Evolutionary conservation across 2,113 vertebrate genomes (phyloP).

Genomic region (Sinocyclocheilus anshuiensis): DNA sequence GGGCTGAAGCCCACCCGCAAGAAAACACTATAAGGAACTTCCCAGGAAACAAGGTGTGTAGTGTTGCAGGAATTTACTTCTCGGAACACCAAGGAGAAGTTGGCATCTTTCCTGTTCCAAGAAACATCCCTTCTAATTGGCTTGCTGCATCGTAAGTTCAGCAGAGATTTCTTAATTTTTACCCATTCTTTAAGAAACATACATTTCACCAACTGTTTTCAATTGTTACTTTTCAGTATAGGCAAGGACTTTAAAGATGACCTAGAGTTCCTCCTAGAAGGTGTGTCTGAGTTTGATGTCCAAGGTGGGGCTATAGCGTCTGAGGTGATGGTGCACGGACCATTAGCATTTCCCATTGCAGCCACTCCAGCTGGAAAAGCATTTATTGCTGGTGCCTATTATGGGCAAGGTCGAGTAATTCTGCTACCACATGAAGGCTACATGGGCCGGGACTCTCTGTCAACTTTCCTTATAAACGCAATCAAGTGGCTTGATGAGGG

Average conservation of each 20-base stretch:
- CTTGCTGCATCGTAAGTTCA: conserved; percentile 80
- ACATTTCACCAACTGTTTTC: background rate
- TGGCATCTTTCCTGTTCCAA: conserved; percentile 75
- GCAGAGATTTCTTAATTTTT: background rate
- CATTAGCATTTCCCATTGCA: conserved; percentile 74
- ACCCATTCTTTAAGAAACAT: background rate
- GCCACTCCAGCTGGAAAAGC: conserved; percentile 49
- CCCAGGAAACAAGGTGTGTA: conserved; percentile 85
- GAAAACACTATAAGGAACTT: conserved; percentile 79
- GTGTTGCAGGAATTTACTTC: conserved; percentile 86
- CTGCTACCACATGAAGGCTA: conserved; percentile 69
- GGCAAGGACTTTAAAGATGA: conserved; percentile 75
- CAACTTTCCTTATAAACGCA: conserved; percentile 70
- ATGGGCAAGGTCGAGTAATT: conserved; percentile 75
- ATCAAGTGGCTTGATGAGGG: conserved; percentile 76
- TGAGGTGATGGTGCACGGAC: conserved; percentile 75
- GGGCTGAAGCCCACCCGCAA: conserved; percentile 73
- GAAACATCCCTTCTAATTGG: conserved; percentile 81
- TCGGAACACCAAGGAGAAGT: conserved; percentile 69
- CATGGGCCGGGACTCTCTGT: conserved; percentile 57
- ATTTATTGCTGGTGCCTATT: conserved; percentile 75
- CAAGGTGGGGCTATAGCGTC: conserved; percentile 48
- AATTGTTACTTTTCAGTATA: conserved; percentile 57
- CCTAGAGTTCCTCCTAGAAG: conserved; percentile 69
- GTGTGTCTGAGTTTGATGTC: conserved; percentile 72